phyloP scores from a whole-genome alignment of 2,113 vertebrate genomes.

The Antigone vipio region DNA sequence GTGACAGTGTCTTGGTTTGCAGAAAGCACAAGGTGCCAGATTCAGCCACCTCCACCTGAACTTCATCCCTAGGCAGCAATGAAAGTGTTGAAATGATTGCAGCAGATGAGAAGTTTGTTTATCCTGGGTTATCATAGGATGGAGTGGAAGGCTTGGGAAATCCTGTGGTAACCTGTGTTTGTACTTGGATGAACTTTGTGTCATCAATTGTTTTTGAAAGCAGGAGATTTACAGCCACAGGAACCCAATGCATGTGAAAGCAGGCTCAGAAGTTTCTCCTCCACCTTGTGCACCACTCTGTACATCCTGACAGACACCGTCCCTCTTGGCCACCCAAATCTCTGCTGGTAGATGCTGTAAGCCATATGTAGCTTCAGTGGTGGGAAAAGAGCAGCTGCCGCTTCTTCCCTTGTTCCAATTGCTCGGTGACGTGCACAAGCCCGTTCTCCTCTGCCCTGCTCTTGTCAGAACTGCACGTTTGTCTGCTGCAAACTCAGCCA shows the following conservation, averaged over 20 bases:
- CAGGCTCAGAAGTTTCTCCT: neutral
- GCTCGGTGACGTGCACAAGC: rapidly evolving
- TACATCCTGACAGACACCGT: neutral
- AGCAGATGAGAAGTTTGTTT: neutral
- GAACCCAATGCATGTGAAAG: neutral
- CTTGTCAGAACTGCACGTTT: neutral
- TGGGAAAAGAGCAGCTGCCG: neutral
- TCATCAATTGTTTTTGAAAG: neutral
- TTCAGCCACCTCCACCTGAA: neutral
- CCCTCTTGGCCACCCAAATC: neutral
- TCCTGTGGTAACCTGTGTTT: neutral
- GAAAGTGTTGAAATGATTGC: neutral
- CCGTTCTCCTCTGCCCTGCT: neutral
- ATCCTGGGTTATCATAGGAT: neutral
- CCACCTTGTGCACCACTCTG: neutral
- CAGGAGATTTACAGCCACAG: neutral
- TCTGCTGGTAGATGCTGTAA: neutral
- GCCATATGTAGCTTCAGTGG: neutral
- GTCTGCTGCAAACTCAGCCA: neutral
- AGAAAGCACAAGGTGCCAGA: neutral
- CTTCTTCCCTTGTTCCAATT: neutral
- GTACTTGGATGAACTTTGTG: neutral
- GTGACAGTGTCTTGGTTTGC: neutral
- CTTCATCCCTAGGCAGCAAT: neutral
- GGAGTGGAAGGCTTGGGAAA: neutral